phyloP scores from a whole-genome alignment of 2,797 vertebrate genomes.

The Clarias fuscus region DNA sequence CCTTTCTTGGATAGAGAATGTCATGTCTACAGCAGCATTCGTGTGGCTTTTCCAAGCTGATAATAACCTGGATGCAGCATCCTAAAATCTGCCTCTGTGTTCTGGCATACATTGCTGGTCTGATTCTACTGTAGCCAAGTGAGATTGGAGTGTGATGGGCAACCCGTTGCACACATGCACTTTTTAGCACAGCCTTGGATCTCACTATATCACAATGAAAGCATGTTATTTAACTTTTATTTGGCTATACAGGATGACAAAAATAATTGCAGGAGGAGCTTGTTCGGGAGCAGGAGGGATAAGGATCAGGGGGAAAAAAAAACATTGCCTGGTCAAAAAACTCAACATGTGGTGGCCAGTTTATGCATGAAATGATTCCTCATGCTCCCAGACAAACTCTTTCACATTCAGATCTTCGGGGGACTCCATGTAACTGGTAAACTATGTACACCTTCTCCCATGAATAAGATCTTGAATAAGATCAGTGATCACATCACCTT shows the following conservation, averaged over 20 bases:
- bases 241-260: neutral
- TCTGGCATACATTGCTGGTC: neutral
- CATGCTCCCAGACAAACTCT: too few species aligned
- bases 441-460: too few species aligned
- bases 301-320: neutral
- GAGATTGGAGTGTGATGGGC: neutral
- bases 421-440: too few species aligned
- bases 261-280: neutral
- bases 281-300: neutral
- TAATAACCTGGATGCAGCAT: conserved; percentile 7
- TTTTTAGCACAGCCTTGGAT: neutral
- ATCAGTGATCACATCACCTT: too few species aligned
- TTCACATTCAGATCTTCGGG: too few species aligned
- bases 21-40: neutral
- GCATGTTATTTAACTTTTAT: neutral
- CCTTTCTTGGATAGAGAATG: neutral
- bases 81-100: neutral
- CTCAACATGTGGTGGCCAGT: too few species aligned
- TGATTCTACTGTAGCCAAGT: neutral
- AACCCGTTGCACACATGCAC: neutral
- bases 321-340: too few species aligned
- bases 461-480: too few species aligned
- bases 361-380: too few species aligned
- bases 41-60: neutral
- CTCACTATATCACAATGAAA: neutral